Percentiles rank a stretch among this genome's conserved stretches.
Evolutionary conservation across 92 coral and sea anemone species (phyloP).

Genomic region (Paragorgia papillata): DNA sequence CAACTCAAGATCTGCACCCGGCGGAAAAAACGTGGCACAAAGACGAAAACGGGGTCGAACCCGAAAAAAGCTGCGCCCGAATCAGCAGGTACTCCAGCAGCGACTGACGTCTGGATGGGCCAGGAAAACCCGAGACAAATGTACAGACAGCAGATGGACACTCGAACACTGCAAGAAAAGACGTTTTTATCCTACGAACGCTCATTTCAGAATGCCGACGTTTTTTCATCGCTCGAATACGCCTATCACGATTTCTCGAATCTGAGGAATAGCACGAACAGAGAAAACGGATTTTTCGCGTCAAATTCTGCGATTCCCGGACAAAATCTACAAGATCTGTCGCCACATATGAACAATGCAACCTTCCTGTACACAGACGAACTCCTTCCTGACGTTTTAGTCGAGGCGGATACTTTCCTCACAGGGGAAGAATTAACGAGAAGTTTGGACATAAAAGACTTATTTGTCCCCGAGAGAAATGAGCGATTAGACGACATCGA

Average conservation of each 20-base stretch:
- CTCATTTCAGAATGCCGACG: not conserved
- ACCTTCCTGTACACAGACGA: not conserved
- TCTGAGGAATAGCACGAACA: not conserved
- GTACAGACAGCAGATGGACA: not conserved
- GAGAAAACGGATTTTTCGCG: not conserved
- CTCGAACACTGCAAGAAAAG: not conserved
- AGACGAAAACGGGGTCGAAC: conserved; percentile 1
- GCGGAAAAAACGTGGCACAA: conserved; percentile 14
- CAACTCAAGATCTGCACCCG: conserved; percentile 37
- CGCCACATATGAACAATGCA: not conserved
- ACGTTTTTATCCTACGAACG: not conserved
- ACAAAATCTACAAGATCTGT: not conserved
- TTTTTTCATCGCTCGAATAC: not conserved
- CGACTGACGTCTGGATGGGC: not conserved
- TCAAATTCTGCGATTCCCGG: not conserved
- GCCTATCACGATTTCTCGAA: conserved; percentile 2
- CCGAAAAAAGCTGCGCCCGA: too few relatives aligned
- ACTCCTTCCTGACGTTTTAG: conserved; percentile 7
- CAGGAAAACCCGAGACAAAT: not conserved
- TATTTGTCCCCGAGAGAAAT: conserved; percentile 25
- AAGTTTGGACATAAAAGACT: conserved; percentile 36
- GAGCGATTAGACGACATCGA: not conserved
- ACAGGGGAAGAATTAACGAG: conserved; percentile 40
- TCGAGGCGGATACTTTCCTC: conserved; percentile 9
- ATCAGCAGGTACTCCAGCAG: not conserved